Conservation (phyloP, 2,797 vertebrate species). For the Falco novaeseelandiae region DNA sequence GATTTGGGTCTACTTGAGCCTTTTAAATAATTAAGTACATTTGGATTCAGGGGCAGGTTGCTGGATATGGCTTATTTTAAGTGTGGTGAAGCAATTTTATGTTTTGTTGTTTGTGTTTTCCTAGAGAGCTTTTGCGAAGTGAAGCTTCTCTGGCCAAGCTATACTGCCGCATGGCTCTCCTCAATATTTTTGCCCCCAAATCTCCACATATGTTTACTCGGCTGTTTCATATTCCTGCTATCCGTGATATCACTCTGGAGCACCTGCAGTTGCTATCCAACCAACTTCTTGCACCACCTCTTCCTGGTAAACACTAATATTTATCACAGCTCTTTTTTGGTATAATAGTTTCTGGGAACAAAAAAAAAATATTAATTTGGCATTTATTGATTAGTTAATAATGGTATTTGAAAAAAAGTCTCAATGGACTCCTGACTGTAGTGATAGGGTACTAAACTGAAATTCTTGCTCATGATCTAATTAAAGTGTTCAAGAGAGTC, state of each 20-base stretch:
- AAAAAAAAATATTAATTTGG: neutral
- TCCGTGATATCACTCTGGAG: slow-evolving; percentile 96
- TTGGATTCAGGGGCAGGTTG: neutral
- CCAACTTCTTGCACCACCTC: slow-evolving; percentile 93
- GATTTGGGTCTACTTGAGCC: neutral
- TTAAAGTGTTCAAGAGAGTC: neutral
- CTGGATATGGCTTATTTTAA: neutral
- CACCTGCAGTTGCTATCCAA: slow-evolving; percentile 96
- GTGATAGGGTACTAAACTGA: neutral
- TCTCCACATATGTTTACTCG: slow-evolving; percentile 94
- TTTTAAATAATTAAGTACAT: neutral
- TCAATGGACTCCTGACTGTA: neutral
- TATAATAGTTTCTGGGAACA: neutral
- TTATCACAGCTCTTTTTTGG: neutral
- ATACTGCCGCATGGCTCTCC: slow-evolving; percentile 96
- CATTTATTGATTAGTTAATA: neutral
- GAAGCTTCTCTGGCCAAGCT: slow-evolving; percentile 92
- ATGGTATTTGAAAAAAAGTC: neutral
- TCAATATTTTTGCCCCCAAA: slow-evolving; percentile 97
- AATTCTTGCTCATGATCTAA: neutral
- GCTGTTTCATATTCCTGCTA: slow-evolving; percentile 95
- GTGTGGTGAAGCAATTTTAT: neutral
- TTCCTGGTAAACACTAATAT: slow-evolving; percentile 83
- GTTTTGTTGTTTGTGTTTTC: neutral
- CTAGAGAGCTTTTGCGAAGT: slow-evolving; percentile 92